Conservation (phyloP, 2,888 invertebrate species). For the Ophion ventricosus region DNA sequence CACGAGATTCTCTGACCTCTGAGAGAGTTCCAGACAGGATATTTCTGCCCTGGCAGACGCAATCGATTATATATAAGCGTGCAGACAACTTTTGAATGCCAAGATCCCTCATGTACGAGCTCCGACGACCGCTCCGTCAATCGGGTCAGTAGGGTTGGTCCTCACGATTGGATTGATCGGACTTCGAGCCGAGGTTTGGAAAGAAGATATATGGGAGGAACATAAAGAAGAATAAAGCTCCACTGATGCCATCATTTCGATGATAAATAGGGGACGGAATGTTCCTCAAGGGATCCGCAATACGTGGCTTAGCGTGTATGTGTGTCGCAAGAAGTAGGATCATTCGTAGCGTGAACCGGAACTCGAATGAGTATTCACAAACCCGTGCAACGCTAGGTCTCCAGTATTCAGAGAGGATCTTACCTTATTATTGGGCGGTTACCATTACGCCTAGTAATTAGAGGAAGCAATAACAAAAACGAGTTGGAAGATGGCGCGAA, state of each 20-base stretch:
- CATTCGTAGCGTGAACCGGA: slow-evolving; percentile 17
- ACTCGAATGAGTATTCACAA: neutral
- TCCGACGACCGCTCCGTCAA: neutral
- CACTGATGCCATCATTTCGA: slow-evolving; percentile 29
- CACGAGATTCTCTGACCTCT: neutral
- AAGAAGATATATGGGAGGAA: slow-evolving; percentile 2
- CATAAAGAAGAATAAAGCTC: neutral
- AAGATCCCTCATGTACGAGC: slow-evolving; percentile 21
- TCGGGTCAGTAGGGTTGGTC: neutral
- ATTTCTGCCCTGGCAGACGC: slow-evolving; percentile 3
- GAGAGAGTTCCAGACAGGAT: neutral
- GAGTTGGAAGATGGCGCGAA: slow-evolving; percentile 11
- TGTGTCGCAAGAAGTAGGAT: slow-evolving; percentile 41
- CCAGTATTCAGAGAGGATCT: slow-evolving; percentile 21
- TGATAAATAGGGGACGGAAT: neutral
- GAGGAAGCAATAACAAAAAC: slow-evolving; percentile 37
- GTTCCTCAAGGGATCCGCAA: neutral
- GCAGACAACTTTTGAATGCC: slow-evolving; percentile 15
- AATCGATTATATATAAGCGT: neutral
- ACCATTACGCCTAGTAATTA: slow-evolving; percentile 59
- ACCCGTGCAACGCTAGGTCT: neutral
- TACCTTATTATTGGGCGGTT: slow-evolving; percentile 47
- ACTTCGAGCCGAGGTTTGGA: neutral
- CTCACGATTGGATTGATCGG: slow-evolving; percentile 12
- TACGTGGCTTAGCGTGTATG: neutral